These are phyloP conservation scores for Tachycineta bicolor DNA, from an alignment of 2,113 vertebrate species.

Conservation along the genomic window DNA sequence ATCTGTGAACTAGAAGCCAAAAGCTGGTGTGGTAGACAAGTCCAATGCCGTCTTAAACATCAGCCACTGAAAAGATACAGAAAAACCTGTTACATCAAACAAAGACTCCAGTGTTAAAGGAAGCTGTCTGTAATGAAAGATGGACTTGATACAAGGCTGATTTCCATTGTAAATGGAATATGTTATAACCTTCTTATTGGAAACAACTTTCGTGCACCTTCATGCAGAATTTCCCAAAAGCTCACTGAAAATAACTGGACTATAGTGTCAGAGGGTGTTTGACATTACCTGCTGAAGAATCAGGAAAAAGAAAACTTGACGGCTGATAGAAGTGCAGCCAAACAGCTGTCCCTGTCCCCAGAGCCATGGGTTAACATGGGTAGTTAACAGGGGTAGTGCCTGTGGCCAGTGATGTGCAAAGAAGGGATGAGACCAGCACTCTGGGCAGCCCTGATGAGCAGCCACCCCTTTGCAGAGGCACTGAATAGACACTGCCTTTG, in stretches of 20 bases:
- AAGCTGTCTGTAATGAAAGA: neutral
- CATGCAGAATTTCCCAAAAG: neutral
- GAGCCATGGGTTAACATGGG: rapidly evolving
- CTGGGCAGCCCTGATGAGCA: neutral
- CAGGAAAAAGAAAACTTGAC: neutral
- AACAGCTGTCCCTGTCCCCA: neutral
- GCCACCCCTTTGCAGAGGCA: rapidly evolving
- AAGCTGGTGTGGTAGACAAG: neutral
- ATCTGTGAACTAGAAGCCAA: neutral
- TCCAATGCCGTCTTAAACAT: neutral
- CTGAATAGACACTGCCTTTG: neutral
- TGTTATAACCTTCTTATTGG: neutral
- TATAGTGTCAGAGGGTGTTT: neutral
- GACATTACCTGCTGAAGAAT: neutral
- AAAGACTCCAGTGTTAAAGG: neutral
- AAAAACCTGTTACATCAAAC: neutral
- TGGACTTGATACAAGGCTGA: neutral
- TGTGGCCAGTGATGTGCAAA: neutral
- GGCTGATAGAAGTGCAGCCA: neutral
- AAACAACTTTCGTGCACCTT: neutral
- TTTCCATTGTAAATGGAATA: neutral
- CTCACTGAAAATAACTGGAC: neutral
- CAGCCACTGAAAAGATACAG: neutral
- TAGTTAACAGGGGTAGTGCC: neutral
- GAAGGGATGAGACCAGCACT: rapidly evolving